phyloP scores from a whole-genome alignment of 1,140 invertebrate species.

The Bombus polaris region DNA sequence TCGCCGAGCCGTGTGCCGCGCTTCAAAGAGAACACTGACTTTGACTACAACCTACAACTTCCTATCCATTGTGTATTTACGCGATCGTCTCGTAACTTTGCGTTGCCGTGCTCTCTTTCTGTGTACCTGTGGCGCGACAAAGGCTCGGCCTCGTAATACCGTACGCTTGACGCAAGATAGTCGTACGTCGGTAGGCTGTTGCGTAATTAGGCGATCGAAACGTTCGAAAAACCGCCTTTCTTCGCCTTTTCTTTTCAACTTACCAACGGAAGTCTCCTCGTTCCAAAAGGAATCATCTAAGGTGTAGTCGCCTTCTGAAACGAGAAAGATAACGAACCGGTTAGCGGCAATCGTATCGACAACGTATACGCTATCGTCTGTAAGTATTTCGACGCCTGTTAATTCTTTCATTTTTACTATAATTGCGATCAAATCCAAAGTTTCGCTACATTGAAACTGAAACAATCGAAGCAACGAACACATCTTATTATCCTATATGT shows the following conservation, averaged over 20 bases:
- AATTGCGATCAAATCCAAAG: no score
- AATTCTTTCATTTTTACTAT: no score
- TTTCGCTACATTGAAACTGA: no score
- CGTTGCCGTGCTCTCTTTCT: background rate
- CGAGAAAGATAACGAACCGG: conserved; percentile 60
- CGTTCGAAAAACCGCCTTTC: background rate
- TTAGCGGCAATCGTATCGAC: background rate
- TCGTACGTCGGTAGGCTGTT: no score
- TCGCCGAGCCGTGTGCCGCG: background rate
- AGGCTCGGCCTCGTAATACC: background rate
- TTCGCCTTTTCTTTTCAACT: conserved; percentile 78
- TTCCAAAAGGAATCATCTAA: conserved; percentile 96
- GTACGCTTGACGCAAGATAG: background rate
- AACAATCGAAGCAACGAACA: no score
- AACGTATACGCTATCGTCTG: no score
- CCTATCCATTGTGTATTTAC: conserved; percentile 25
- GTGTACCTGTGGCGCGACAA: background rate
- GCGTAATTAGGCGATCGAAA: no score
- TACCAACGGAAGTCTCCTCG: conserved; percentile 93
- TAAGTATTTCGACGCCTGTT: no score
- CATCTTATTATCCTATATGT: no score
- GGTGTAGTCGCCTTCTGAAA: conserved; percentile 95
- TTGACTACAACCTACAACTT: conserved; percentile 19
- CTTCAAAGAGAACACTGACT: conserved; percentile 5
- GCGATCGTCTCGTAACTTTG: conserved; percentile 20